Conservation (phyloP, 2,113 vertebrate species). For the Orthonyx spaldingii region DNA sequence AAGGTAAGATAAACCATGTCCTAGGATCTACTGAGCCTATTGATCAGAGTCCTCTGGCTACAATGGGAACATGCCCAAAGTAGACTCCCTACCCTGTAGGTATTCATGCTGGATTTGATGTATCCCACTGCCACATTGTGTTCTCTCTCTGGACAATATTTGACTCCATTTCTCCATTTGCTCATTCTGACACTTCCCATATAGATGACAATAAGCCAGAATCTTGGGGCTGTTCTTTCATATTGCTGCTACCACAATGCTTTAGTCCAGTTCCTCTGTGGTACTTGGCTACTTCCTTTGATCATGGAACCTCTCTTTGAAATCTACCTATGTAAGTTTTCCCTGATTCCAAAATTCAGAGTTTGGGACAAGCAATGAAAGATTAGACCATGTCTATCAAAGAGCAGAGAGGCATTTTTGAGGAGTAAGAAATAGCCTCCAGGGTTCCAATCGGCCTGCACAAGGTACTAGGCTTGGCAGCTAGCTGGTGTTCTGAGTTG, state of each 20-base stretch:
- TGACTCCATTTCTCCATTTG: not conserved
- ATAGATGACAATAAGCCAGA: not conserved
- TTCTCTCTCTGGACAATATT: not conserved
- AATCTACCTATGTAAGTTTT: not conserved
- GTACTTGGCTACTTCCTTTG: not conserved
- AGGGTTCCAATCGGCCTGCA: not conserved
- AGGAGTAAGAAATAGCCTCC: not conserved
- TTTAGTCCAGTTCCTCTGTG: not conserved
- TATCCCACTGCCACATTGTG: not conserved
- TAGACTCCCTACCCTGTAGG: not conserved
- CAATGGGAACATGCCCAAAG: not conserved
- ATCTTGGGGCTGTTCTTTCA: not conserved
- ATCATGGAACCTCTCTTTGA: not conserved
- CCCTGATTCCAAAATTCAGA: not conserved
- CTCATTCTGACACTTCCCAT: not conserved
- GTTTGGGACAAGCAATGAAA: not conserved
- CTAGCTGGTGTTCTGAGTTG: not conserved
- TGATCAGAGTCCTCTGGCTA: not conserved
- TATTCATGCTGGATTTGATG: not conserved
- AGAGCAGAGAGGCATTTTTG: not conserved
- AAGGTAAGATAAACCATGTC: not conserved
- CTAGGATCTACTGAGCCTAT: not conserved
- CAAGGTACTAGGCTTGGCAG: not conserved
- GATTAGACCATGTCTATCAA: not conserved
- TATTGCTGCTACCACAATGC: not conserved